Base-by-base conservation (phyloP, 2,797 vertebrate genomes). In the Amblyraja radiata region DNA sequence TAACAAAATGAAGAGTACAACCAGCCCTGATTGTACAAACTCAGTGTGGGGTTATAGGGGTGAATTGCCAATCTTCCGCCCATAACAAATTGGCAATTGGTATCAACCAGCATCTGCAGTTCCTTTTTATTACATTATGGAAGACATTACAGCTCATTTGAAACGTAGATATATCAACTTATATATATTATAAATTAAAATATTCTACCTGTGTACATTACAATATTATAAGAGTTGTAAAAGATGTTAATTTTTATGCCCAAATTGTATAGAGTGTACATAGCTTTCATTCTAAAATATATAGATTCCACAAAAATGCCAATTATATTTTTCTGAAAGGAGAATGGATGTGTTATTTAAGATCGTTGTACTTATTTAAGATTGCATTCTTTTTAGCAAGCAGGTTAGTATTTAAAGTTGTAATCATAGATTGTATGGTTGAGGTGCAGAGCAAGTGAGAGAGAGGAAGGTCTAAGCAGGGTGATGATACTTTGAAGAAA, bases 241-340 rank as follows among this genome's bases (percentile, higher is more conserved):
- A 63, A 88, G 5, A 84, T 63, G 54, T 86, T 36, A 83, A 78
- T 13, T 78, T 84, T 84, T n/a, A 78, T 79, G 81, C 5, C 61
- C 54, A 61, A 84, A 84, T 84, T 68, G 14, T 88, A 88, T 88
- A 68, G 63, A 46, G 28, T 36, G 84, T 88, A 88, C 63, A 88
- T 36, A 68, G 63, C 13, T n/a, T 88, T 18, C 13, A 88, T 3
- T 32, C 84, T 68, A 68, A 88, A 21, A 88, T 25, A n/a, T 84
- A n/a, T 65, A 3, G 28, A 32, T 65, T 65, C 58, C 61, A 86
- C 28, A 65, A 32, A 83, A 63, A 68, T 88, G 2, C 8, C 7
- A 7, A 88, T 86, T 63, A 63, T 88, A 68, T 68, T 18, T 88
- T 18, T n/a, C n/a, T 36, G 61, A 88, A 36, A 88, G 21, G 63